A percentile compares a stretch with the other conserved stretches of the same genome.
These are phyloP conservation scores for Heliconius himera DNA, from an alignment of 1,140 invertebrate species.

Conservation along the genomic window DNA sequence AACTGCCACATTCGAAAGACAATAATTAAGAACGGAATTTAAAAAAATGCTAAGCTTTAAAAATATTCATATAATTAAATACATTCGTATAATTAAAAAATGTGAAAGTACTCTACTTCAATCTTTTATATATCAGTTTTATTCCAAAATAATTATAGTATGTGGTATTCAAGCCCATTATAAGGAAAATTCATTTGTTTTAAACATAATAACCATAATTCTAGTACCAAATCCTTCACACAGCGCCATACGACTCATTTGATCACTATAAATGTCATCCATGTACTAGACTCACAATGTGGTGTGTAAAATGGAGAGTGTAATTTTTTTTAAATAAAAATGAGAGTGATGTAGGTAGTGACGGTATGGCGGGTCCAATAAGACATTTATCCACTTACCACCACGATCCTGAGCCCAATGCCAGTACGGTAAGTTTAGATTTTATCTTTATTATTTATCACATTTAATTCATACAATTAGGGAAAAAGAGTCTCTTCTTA, in stretches of 20 bases:
- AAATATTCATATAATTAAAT: too few species aligned
- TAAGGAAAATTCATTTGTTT: not conserved
- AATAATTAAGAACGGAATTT: too few species aligned
- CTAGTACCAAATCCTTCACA: not conserved
- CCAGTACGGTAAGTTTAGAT: slow-evolving; percentile 61
- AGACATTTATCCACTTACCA: slow-evolving; percentile 69
- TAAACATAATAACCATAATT: not conserved
- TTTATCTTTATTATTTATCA: not conserved
- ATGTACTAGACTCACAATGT: not conserved
- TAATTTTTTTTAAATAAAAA: not conserved
- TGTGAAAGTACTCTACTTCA: too few species aligned
- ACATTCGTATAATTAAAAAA: too few species aligned
- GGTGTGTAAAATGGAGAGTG: not conserved
- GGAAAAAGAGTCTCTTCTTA: too few species aligned
- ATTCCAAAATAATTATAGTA: not conserved
- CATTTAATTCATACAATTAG: too few species aligned
- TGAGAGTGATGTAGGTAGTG: slow-evolving; percentile 28
- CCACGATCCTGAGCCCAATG: slow-evolving; percentile 63
- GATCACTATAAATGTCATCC: not conserved
- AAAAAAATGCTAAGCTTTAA: too few species aligned
- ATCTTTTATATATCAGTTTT: not conserved
- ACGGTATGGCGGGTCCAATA: slow-evolving; percentile 68
- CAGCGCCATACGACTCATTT: not conserved
- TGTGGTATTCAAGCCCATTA: not conserved
- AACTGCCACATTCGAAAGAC: too few species aligned